Percentiles rank a stretch among this genome's conserved stretches.
Evolutionary conservation across 2,797 vertebrate genomes (phyloP).

Genomic region (Mormyrops boulengeri): DNA sequence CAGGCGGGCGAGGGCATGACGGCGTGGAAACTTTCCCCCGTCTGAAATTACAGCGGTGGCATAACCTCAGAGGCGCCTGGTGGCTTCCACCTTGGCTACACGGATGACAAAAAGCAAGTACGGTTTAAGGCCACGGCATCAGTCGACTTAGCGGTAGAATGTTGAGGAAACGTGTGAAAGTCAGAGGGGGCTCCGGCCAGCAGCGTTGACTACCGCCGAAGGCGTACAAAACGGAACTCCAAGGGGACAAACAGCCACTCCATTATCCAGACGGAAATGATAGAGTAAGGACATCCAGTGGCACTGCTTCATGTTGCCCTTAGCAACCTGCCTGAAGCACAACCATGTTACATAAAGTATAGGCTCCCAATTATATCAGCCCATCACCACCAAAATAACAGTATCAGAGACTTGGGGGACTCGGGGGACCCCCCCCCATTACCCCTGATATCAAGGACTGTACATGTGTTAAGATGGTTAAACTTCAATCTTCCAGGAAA

Average conservation of each 20-base stretch:
- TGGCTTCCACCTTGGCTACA: neutral
- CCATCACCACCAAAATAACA: neutral
- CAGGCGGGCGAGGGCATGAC: neutral
- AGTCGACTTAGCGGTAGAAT: neutral
- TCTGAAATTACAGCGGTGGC: neutral
- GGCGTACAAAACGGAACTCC: neutral
- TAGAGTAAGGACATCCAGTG: neutral
- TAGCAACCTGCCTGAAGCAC: neutral
- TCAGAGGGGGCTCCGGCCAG: neutral
- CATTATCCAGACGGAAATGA: neutral
- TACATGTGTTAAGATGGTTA: neutral
- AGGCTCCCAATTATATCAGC: neutral
- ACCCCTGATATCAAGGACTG: neutral
- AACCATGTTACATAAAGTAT: neutral
- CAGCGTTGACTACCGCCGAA: neutral
- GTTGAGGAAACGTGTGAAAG: neutral
- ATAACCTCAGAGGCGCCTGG: neutral
- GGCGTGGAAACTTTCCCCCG: neutral
- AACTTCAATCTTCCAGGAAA: neutral
- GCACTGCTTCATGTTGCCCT: neutral
- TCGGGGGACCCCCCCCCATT: no score
- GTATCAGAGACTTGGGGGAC: neutral
- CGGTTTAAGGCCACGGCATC: neutral
- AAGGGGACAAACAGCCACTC: neutral
- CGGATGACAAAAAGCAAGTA: neutral